These are phyloP conservation scores for Sorex maritimensis DNA, from an alignment of 2,797 vertebrate species.

Conservation along the genomic window DNA sequence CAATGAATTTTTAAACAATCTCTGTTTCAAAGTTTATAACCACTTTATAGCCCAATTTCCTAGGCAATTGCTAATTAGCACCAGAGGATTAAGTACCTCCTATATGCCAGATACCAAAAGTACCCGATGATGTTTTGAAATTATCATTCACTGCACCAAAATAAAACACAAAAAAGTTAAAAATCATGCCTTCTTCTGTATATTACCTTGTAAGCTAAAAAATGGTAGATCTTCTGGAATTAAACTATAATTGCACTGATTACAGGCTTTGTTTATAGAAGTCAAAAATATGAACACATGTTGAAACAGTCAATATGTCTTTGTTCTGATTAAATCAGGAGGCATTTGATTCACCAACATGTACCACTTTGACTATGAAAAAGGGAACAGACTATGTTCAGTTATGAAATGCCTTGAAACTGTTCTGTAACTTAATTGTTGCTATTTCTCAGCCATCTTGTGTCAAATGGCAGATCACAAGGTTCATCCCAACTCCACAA, in stretches of 20 bases:
- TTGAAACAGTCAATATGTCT: constrained; percentile 23
- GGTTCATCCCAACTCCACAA: constrained; percentile 33
- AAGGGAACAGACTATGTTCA: not conserved
- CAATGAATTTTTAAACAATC: constrained; percentile 48
- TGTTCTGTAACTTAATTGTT: constrained; percentile 4
- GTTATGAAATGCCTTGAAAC: constrained; percentile 41
- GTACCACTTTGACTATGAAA: constrained; percentile 15
- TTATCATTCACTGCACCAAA: constrained; percentile 33
- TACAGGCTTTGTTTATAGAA: not conserved
- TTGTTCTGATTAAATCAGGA: constrained; percentile 50
- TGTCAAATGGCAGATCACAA: constrained; percentile 25
- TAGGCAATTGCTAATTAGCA: constrained; percentile 20
- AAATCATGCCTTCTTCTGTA: constrained; percentile 21
- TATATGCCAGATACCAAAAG: constrained; percentile 5
- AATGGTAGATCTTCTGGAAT: not conserved
- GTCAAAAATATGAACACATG: not conserved
- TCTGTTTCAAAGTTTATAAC: not conserved
- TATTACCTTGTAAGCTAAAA: not conserved
- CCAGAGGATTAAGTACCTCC: not conserved
- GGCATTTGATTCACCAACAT: constrained; percentile 22
- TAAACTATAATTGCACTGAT: constrained; percentile 7
- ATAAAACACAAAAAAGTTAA: constrained; percentile 15
- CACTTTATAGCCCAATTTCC: not conserved
- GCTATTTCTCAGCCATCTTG: not conserved
- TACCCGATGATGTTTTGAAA: constrained; percentile 46